phyloP scores from a whole-genome alignment of 2,888 invertebrate genomes.

The Ferdinandea cuprea region DNA sequence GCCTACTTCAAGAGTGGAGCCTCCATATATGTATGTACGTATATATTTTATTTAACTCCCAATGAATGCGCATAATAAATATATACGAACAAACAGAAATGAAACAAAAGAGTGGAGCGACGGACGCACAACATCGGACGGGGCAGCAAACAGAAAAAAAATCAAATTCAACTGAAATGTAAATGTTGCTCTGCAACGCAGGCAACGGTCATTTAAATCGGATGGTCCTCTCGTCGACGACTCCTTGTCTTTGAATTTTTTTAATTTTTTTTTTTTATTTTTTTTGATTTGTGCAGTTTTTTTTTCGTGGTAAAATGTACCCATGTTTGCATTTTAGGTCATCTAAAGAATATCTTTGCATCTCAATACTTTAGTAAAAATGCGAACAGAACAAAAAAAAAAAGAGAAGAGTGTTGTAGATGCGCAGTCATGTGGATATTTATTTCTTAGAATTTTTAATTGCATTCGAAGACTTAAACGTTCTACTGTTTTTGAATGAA shows the following conservation, averaged over 20 bases:
- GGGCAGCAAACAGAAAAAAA: not conserved
- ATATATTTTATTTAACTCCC: constrained; percentile 37
- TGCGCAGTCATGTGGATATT: constrained; percentile 44
- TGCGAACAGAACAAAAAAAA: not conserved
- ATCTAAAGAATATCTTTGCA: constrained; percentile 55
- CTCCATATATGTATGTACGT: not conserved
- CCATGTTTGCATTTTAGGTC: constrained; percentile 65
- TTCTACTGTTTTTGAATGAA: constrained; percentile 6
- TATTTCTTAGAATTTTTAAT: constrained; percentile 60
- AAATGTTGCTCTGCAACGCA: constrained; percentile 6
- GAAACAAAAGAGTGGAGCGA: constrained; percentile 24
- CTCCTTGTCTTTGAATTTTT: constrained; percentile 10
- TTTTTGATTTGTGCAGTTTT: not conserved
- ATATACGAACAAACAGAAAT: not conserved
- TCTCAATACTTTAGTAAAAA: constrained; percentile 26
- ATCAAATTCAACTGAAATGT: constrained; percentile 28
- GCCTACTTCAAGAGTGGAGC: constrained; percentile 15
- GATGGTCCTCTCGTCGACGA: constrained; percentile 1
- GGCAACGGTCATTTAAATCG: constrained; percentile 29
- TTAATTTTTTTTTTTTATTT: not conserved
- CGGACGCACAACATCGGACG: not conserved
- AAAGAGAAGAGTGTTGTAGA: not conserved
- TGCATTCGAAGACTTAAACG: constrained; percentile 15
- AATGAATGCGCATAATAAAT: constrained; percentile 69
- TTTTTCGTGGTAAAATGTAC: constrained; percentile 11